Conservation (phyloP, 2,888 invertebrate genomes). For the Limnephilus lunatus region DNA sequence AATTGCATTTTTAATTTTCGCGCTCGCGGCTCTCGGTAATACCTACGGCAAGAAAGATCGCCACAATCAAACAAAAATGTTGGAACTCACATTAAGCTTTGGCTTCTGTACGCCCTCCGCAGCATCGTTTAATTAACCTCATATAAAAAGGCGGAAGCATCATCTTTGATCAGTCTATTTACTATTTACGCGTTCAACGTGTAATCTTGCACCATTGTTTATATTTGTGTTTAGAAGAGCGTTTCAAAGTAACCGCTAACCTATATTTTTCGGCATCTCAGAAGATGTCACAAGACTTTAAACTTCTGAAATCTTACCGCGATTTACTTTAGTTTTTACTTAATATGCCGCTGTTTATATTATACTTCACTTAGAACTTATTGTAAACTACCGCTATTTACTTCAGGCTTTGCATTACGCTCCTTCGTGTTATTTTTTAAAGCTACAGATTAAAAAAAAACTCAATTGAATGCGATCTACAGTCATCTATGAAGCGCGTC, state of each 20-base stretch:
- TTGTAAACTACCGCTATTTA: neutral
- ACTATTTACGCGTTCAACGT: neutral
- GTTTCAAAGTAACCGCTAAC: constrained; percentile 2
- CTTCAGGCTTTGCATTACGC: neutral
- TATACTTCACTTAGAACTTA: neutral
- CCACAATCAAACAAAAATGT: neutral
- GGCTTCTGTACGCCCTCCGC: neutral
- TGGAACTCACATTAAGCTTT: neutral
- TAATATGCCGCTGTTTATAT: neutral
- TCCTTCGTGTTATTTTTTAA: neutral
- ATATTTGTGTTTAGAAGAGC: neutral
- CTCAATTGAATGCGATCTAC: neutral
- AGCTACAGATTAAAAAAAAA: neutral
- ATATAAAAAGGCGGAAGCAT: neutral
- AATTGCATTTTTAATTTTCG: no score
- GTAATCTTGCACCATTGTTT: neutral
- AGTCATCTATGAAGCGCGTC: neutral
- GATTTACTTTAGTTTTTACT: neutral
- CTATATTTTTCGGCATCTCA: neutral
- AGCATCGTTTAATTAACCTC: neutral
- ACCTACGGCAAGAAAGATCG: neutral
- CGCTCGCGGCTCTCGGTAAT: no score
- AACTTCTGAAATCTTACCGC: neutral
- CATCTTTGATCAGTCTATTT: neutral
- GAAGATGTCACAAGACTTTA: neutral